Conservation (phyloP, 2,113 vertebrate genomes). For the Ciconia boyciana region DNA sequence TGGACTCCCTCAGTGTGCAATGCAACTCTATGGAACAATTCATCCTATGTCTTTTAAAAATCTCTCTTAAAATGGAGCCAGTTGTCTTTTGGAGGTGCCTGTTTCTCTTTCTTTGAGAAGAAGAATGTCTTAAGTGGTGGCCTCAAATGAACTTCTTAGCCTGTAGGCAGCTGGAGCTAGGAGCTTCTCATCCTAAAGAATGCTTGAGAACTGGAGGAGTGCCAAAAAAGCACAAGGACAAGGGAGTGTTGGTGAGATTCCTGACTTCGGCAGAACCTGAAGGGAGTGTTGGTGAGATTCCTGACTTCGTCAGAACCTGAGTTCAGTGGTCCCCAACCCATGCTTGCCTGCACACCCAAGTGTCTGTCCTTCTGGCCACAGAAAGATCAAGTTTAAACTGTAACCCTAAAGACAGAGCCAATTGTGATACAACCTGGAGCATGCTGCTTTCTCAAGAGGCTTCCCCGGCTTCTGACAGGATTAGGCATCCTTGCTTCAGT, state of each 20-base stretch:
- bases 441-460: not conserved
- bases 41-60: not conserved
- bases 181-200: not conserved
- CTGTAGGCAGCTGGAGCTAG: not conserved
- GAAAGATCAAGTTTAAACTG: not conserved
- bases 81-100: not conserved
- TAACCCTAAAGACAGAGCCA: not conserved
- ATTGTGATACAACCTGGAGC: not conserved
- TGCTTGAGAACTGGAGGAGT: not conserved
- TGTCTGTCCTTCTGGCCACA: not conserved
- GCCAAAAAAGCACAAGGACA: not conserved
- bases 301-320: not conserved
- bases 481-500: not conserved
- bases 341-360: not conserved
- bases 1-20: not conserved
- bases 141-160: not conserved
- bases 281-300: not conserved
- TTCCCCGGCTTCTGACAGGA: not conserved
- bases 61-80: not conserved
- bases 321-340: not conserved
- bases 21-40: not conserved
- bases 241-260: not conserved
- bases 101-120: not conserved
- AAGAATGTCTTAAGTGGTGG: not conserved
- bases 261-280: not conserved